Percentiles rank a stretch among this genome's conserved stretches.
phyloP scores from a whole-genome alignment of 2,888 invertebrate species.

The Sinopyrophorus schimmeli region DNA sequence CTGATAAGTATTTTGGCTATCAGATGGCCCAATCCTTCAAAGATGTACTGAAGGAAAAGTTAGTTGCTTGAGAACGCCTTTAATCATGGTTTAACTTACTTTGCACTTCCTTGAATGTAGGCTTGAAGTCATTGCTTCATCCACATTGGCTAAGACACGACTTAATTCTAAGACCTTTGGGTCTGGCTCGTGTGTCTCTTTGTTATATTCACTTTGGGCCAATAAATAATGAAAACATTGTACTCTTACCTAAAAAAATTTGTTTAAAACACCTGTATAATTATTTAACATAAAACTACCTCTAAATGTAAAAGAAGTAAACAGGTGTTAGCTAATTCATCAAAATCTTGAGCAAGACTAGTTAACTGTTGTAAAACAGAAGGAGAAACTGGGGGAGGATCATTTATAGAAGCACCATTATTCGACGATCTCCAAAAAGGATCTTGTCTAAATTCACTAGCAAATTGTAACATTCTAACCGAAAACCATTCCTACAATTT shows the following conservation, averaged over 20 bases:
- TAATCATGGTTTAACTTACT: slow-evolving; percentile 53
- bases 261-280: slow-evolving; percentile 6
- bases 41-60: slow-evolving; percentile 71
- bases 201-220: slow-evolving; percentile 57
- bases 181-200: slow-evolving; percentile 77
- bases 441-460: slow-evolving; percentile 61
- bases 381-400: slow-evolving; percentile 58
- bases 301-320: slow-evolving; percentile 91
- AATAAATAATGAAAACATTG: slow-evolving; percentile 93
- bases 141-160: slow-evolving; percentile 75
- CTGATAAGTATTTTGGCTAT: slow-evolving; percentile 80
- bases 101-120: slow-evolving; percentile 78
- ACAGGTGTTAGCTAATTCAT: slow-evolving; percentile 88
- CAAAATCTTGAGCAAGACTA: slow-evolving; percentile 77
- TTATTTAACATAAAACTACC: too few relatives aligned
- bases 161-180: slow-evolving; percentile 77
- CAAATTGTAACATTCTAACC: slow-evolving; percentile 65
- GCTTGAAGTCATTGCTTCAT: slow-evolving; percentile 75
- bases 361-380: slow-evolving; percentile 66
- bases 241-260: slow-evolving; percentile 72
- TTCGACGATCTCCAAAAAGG: slow-evolving; percentile 52
- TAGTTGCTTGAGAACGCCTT: slow-evolving; percentile 8
- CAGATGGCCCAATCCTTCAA: slow-evolving; percentile 83
- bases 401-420: slow-evolving; percentile 42
- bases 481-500: slow-evolving; percentile 78